Conservation (phyloP, 2,797 vertebrate species). For the Gila robusta region DNA sequence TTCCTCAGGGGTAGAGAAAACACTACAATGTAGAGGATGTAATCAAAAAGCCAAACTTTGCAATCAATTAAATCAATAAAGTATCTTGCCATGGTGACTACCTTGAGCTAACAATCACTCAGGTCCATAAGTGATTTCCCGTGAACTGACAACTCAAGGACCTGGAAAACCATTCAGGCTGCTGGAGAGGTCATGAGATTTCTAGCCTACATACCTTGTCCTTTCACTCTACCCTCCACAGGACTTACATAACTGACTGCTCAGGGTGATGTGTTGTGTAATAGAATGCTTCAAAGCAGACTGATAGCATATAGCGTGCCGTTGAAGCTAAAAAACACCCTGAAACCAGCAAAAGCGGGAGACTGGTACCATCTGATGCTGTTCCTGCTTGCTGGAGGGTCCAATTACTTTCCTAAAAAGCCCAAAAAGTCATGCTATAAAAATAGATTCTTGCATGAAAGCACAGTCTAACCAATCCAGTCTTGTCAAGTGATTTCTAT, state of each 20-base stretch:
- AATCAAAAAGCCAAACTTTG: constrained; percentile 77
- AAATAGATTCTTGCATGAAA: not conserved
- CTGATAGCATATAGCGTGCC: not conserved
- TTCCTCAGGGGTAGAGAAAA: constrained; percentile 73
- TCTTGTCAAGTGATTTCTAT: constrained; percentile 74
- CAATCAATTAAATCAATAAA: constrained; percentile 72
- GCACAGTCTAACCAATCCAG: constrained; percentile 69
- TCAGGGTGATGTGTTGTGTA: constrained; percentile 14
- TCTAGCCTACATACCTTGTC: constrained; percentile 14
- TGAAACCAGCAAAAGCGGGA: not conserved
- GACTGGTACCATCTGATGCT: not conserved
- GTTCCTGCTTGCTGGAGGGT: not conserved
- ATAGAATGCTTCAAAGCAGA: not conserved
- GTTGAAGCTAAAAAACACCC: not conserved
- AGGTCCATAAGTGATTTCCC: constrained; percentile 20
- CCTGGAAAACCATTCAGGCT: not conserved
- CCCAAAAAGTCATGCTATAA: not conserved
- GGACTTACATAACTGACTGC: constrained; percentile 12
- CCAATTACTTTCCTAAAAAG: not conserved
- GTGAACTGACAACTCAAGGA: constrained; percentile 26
- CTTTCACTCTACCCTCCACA: not conserved
- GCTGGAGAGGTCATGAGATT: not conserved
- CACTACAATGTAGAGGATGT: constrained; percentile 66
- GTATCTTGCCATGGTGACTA: constrained; percentile 48
- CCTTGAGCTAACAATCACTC: constrained; percentile 55